phyloP scores from a whole-genome alignment of 2,888 invertebrate species.

The Clepsis dumicolana region DNA sequence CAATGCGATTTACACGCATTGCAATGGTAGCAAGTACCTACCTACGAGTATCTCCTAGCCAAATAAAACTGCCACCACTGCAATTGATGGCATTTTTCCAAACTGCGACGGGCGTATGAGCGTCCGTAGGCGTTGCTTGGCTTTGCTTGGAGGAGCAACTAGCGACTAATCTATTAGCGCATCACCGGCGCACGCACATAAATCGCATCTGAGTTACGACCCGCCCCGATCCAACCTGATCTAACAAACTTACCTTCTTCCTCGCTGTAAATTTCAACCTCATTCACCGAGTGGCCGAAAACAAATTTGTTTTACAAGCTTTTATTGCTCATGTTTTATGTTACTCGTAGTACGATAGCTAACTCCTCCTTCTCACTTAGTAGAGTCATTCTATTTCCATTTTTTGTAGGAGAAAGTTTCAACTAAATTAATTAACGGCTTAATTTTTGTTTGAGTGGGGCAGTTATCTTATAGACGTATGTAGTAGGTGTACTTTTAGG shows the following conservation, averaged over 20 bases:
- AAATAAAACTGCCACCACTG: neutral
- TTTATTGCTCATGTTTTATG: neutral
- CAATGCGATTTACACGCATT: neutral
- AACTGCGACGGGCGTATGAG: slow-evolving; percentile 20
- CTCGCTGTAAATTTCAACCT: slow-evolving; percentile 70
- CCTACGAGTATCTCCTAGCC: neutral
- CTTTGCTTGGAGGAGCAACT: slow-evolving; percentile 59
- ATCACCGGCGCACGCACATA: slow-evolving; percentile 83
- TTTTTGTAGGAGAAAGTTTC: too few relatives aligned
- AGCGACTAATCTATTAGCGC: slow-evolving; percentile 81
- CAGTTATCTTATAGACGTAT: too few relatives aligned
- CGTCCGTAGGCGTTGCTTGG: slow-evolving; percentile 44
- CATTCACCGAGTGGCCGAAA: slow-evolving; percentile 58
- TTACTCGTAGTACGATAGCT: too few relatives aligned
- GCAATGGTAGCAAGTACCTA: neutral
- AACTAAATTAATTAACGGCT: too few relatives aligned
- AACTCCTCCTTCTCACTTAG: too few relatives aligned
- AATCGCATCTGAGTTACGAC: slow-evolving; percentile 77
- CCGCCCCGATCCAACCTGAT: slow-evolving; percentile 65
- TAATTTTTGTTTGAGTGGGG: too few relatives aligned
- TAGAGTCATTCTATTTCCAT: too few relatives aligned
- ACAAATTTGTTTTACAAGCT: slow-evolving; percentile 61
- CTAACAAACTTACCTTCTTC: slow-evolving; percentile 64
- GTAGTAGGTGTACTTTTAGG: too few relatives aligned
- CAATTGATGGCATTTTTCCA: slow-evolving; percentile 37